Evolutionary conservation across 1,140 invertebrate species (phyloP), one percentile per base, ranked within the genome.

Genomic region (Cecropterus lyciades): DNA sequence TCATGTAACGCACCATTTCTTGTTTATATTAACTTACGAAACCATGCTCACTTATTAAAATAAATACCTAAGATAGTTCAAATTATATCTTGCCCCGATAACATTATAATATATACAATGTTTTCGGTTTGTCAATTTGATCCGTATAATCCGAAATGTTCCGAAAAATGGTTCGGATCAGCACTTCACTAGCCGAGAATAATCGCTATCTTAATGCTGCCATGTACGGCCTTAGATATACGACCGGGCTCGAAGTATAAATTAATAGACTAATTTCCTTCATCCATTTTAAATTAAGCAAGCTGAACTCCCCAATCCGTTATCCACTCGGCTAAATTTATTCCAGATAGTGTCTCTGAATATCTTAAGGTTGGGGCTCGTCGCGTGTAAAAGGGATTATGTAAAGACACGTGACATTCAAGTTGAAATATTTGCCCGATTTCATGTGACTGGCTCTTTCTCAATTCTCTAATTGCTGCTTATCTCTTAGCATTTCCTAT

Each of bases 241-340:
- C 27, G 51, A 53, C 49, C 45, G 33, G 57, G 55, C 27, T 55
- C 42, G 63, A 49, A 60, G 65, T 57, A 67, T 69, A 72, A n/a
- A 75, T 72, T 69, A 69, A 67, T 66, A 57, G 49, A 62, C 73
- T 56, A 68, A 75, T 75, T 72, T 68, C 48, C 60, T 62, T 49
- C 63, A 65, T 48, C 60, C 65, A 69, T 69, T 68, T 63, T 55
- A 52, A 67, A 63, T 65, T 64, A 66, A 68, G 55, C 42, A 33
- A 30, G 1, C 37, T 65, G 62, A 60, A 67, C 15, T 69, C 57
- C 16, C 42, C 24, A 67, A 71, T 66, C 45, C 62, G 16, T 70
- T 55, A 64, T 49, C 15, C 20, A 24, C 14, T 59, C 17, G 24
- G 51, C 17, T 60, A 33, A 55, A 65, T 56, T 70, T 70, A 66